Evolutionary conservation across 2,797 vertebrate genomes (phyloP).

Genomic region (Bufotes viridis): DNA sequence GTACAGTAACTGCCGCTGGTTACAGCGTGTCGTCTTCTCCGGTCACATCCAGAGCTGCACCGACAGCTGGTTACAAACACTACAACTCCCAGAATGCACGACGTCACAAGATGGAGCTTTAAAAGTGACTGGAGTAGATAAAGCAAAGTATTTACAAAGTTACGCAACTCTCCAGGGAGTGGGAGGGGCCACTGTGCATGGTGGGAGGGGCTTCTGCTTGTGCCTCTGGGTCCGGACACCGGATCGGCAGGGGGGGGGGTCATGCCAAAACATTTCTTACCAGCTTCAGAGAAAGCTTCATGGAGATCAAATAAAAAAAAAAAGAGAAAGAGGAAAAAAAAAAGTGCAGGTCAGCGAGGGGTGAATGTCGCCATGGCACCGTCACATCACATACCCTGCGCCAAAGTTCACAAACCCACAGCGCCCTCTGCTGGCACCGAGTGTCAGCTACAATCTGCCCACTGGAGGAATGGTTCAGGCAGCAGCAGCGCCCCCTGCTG

Average conservation of each 20-base stretch:
- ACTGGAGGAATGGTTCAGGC: neutral
- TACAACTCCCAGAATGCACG: neutral
- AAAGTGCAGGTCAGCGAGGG: slow-evolving; percentile 77
- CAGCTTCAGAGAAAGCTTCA: slow-evolving; percentile 97
- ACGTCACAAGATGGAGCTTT: neutral
- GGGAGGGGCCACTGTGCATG: neutral
- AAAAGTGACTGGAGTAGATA: too few relatives aligned
- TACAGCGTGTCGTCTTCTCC: too few relatives aligned
- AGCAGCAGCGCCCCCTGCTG: neutral
- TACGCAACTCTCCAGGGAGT: too few relatives aligned
- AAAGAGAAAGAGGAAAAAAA: slow-evolving; percentile 57
- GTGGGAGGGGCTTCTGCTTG: neutral
- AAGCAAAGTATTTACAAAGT: too few relatives aligned
- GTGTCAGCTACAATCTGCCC: too few relatives aligned
- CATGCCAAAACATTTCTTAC: slow-evolving; percentile 81
- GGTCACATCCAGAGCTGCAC: too few relatives aligned
- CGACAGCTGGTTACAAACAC: neutral
- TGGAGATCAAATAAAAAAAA: slow-evolving; percentile 68
- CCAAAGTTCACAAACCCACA: slow-evolving; percentile 73
- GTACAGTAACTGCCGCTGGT: too few relatives aligned
- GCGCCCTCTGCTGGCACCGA: neutral
- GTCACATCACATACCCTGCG: slow-evolving; percentile 68
- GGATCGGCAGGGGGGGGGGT: slow-evolving; percentile 66
- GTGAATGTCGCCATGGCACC: slow-evolving; percentile 59
- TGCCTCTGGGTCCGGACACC: slow-evolving; percentile 42